Evolutionary conservation across 2,797 vertebrate genomes (phyloP).

Genomic region (Ctenopoma kingsleyae): DNA sequence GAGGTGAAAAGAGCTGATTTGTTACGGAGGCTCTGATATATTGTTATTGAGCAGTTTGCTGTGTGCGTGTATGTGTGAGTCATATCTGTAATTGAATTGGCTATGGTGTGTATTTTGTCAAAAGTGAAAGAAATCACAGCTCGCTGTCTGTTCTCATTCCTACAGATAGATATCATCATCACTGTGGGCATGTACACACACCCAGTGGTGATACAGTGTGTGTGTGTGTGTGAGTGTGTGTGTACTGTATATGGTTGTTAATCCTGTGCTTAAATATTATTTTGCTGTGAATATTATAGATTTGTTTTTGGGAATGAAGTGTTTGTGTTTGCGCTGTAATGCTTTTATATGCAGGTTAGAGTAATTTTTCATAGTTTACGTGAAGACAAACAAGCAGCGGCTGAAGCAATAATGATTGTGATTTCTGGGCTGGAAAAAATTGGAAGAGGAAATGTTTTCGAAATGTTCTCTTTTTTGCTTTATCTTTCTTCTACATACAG

Average conservation of each 20-base stretch:
- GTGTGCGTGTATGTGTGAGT: constrained; percentile 10
- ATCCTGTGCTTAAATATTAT: not conserved
- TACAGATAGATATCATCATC: constrained; percentile 48
- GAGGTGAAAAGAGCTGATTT: constrained; percentile 43
- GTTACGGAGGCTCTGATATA: constrained; percentile 41
- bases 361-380: constrained; percentile 15
- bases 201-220: not conserved
- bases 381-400: constrained; percentile 8
- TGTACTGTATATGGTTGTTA: not conserved
- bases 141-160: constrained; percentile 45
- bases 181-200: not conserved
- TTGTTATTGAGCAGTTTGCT: constrained; percentile 35
- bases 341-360: not conserved
- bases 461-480: constrained; percentile 1
- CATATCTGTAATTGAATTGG: constrained; percentile 50
- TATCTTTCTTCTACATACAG: not conserved
- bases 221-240: not conserved
- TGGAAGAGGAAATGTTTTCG: not conserved
- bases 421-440: constrained; percentile 10
- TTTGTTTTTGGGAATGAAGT: not conserved
- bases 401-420: not conserved
- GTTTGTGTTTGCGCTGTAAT: not conserved
- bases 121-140: constrained; percentile 38
- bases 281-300: constrained; percentile 9
- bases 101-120: constrained; percentile 42